Evolutionary conservation across 1,140 invertebrate species (phyloP).

Genomic region (Lepidurus apus): DNA sequence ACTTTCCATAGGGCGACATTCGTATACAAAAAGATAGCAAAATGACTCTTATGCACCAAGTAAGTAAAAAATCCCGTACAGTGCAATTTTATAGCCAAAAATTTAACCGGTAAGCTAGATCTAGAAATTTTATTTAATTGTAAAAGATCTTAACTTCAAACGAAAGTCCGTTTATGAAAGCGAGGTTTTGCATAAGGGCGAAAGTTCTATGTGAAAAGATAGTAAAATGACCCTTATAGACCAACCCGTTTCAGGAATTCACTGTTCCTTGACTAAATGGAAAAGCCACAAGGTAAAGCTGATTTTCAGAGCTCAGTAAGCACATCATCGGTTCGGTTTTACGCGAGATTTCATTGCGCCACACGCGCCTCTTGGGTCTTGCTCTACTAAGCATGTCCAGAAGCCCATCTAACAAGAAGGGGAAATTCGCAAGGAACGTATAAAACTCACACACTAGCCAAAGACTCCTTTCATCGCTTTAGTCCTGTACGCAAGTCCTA

Average conservation of each 20-base stretch:
- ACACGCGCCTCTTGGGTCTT: neutral
- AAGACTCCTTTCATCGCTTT: neutral
- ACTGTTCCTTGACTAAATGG: neutral
- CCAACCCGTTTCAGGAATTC: neutral
- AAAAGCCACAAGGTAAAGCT: neutral
- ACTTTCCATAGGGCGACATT: too few species aligned
- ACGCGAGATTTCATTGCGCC: neutral
- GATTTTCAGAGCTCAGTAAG: conserved; percentile 4
- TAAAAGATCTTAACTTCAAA: too few species aligned
- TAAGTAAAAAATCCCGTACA: too few species aligned
- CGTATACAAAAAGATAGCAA: too few species aligned
- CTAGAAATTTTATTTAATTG: too few species aligned
- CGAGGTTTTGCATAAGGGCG: too few species aligned
- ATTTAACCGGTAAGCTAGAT: too few species aligned
- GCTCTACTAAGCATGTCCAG: conserved; percentile 16
- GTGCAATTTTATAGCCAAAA: too few species aligned
- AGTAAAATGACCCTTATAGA: neutral
- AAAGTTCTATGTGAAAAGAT: too few species aligned
- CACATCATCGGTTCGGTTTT: conserved; percentile 7
- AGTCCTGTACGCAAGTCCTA: neutral
- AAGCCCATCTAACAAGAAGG: neutral
- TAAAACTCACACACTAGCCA: neutral
- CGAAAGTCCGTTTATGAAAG: too few species aligned
- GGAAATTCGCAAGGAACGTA: neutral
- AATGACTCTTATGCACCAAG: too few species aligned